These are phyloP conservation scores for Gymnopithys bicolor DNA, from an alignment of 2,797 vertebrate genomes.

Conservation along the genomic window DNA sequence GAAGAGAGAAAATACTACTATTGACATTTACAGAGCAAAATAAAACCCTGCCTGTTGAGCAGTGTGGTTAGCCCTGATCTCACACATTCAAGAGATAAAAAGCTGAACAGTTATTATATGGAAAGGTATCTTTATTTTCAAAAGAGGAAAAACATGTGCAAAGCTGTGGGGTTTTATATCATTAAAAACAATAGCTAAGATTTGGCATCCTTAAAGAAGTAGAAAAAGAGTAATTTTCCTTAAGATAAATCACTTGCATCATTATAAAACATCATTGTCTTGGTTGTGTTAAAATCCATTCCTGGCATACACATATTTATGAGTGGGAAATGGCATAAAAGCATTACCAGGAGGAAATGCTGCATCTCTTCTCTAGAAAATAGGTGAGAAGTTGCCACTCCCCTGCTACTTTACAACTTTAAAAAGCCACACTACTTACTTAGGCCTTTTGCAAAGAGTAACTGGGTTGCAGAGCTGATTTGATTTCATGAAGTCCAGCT, in stretches of 20 bases:
- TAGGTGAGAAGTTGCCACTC: neutral
- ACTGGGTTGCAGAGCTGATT: neutral
- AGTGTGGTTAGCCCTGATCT: neutral
- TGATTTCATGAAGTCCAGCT: neutral
- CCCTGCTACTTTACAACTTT: neutral
- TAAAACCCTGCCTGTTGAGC: neutral
- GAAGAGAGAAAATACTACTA: neutral
- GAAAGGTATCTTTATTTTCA: slow-evolving; percentile 39
- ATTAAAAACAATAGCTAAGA: slow-evolving; percentile 34
- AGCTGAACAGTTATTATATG: neutral
- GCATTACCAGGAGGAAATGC: neutral
- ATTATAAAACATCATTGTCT: neutral
- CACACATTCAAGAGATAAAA: slow-evolving; percentile 6
- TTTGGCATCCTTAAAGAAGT: neutral
- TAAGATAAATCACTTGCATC: neutral
- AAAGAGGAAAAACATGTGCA: neutral
- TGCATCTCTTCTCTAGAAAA: neutral
- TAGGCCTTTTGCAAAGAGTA: neutral
- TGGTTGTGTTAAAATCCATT: slow-evolving; percentile 8
- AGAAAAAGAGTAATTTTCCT: neutral
- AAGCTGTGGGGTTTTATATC: neutral
- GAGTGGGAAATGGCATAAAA: neutral
- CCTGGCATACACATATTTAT: neutral
- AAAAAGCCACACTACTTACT: neutral
- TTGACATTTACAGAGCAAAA: neutral